These are phyloP conservation scores for Nemurella pictetii DNA, from an alignment of 2,888 invertebrate species.

Conservation along the genomic window DNA sequence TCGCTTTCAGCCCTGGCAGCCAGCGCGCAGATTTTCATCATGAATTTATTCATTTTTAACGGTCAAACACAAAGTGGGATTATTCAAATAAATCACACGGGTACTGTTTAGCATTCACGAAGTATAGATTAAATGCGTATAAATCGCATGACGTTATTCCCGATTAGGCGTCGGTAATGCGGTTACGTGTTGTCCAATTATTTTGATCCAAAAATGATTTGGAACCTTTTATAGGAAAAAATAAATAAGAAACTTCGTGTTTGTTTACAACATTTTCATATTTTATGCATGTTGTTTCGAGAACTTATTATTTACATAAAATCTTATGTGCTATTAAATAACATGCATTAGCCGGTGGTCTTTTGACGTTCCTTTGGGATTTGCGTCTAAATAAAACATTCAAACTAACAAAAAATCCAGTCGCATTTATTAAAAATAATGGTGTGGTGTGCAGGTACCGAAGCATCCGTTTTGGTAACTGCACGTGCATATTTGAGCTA, in stretches of 20 bases:
- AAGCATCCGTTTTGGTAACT: background rate
- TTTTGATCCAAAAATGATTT: background rate
- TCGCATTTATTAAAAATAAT: background rate
- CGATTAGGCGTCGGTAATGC: background rate
- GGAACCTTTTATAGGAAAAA: background rate
- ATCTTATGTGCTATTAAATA: background rate
- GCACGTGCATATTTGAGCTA: background rate
- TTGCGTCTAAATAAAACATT: background rate
- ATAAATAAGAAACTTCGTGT: background rate
- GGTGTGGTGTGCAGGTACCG: background rate
- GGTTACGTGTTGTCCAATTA: background rate
- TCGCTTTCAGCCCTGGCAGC: background rate
- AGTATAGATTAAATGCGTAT: background rate
- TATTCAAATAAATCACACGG: background rate
- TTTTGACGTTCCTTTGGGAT: background rate
- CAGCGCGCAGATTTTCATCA: background rate
- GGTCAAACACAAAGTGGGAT: background rate
- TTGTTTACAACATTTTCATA: background rate
- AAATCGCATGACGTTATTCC: background rate
- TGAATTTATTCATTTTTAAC: background rate
- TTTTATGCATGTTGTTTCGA: background rate
- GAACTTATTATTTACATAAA: background rate
- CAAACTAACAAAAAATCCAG: background rate
- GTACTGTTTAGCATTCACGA: background rate
- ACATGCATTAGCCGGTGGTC: background rate